These are phyloP conservation scores for Cecidostiba fungosa DNA, from an alignment of 2,888 invertebrate species.

Conservation along the genomic window DNA sequence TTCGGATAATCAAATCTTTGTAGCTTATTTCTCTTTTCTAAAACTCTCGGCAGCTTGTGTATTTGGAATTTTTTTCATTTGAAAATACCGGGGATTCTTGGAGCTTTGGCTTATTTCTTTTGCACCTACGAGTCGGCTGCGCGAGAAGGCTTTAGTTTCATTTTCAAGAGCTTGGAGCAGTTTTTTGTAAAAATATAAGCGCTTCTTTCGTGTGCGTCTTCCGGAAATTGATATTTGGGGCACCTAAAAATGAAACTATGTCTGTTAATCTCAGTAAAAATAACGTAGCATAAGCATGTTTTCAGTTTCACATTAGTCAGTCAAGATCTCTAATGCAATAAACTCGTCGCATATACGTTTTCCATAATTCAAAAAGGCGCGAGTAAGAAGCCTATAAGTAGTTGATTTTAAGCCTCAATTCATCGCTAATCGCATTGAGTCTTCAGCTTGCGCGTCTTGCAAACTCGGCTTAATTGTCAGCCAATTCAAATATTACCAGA, in stretches of 20 bases:
- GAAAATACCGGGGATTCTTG: neutral
- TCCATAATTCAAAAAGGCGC: too few relatives aligned
- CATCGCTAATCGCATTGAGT: neutral
- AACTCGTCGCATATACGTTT: too few relatives aligned
- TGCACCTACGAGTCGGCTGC: neutral
- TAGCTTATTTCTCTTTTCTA: neutral
- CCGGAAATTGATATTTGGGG: too few relatives aligned
- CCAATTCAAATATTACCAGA: neutral
- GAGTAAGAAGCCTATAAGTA: too few relatives aligned
- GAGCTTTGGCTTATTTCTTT: neutral
- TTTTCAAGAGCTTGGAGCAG: neutral
- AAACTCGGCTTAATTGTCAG: neutral
- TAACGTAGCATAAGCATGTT: too few relatives aligned
- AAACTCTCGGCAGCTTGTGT: neutral
- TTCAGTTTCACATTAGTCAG: too few relatives aligned
- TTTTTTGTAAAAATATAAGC: neutral
- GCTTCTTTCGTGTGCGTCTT: too few relatives aligned
- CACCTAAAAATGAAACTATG: too few relatives aligned
- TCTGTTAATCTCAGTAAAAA: too few relatives aligned
- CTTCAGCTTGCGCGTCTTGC: neutral
- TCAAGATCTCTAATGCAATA: too few relatives aligned
- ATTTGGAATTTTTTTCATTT: neutral
- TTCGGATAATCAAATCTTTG: neutral
- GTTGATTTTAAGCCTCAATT: neutral
- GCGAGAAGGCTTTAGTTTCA: neutral